Evolutionary conservation across 2,797 vertebrate genomes (phyloP).

Genomic region (Coregonus suidteri): DNA sequence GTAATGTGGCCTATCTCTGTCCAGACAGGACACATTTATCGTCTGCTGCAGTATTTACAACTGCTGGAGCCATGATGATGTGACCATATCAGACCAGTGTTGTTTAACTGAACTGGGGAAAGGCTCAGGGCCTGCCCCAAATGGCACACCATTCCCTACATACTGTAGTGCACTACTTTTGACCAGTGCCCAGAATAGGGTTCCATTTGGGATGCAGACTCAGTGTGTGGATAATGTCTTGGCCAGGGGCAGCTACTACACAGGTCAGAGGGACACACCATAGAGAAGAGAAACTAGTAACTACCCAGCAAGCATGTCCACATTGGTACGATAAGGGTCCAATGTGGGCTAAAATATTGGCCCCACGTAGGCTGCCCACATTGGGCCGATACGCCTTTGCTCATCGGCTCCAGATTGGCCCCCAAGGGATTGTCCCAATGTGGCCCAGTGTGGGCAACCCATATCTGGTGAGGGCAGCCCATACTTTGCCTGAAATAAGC

Average conservation of each 20-base stretch:
- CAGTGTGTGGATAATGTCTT: slow-evolving; percentile 47
- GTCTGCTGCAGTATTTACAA: slow-evolving; percentile 71
- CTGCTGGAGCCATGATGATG: slow-evolving; percentile 64
- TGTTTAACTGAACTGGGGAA: slow-evolving; percentile 63
- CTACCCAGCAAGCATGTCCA: no score
- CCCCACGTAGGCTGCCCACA: no score
- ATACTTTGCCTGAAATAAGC: no score
- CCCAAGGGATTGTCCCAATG: no score
- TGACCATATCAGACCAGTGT: slow-evolving; percentile 46
- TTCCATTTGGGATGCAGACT: not conserved
- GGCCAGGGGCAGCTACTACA: slow-evolving; percentile 21
- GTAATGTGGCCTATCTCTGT: slow-evolving; percentile 78
- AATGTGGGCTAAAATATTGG: no score
- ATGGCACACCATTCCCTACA: slow-evolving; percentile 8
- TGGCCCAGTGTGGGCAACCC: no score
- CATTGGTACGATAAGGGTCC: no score
- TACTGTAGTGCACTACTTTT: not conserved
- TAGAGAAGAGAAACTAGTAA: not conserved
- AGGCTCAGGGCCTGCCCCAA: slow-evolving; percentile 17
- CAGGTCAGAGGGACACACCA: slow-evolving; percentile 20
- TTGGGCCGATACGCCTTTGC: no score
- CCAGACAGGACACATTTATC: slow-evolving; percentile 72
- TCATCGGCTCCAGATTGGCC: no score
- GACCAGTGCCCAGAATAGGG: not conserved
- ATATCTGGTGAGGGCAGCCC: no score